Evolutionary conservation across 2,888 invertebrate species (phyloP).

Genomic region (Automeris io): DNA sequence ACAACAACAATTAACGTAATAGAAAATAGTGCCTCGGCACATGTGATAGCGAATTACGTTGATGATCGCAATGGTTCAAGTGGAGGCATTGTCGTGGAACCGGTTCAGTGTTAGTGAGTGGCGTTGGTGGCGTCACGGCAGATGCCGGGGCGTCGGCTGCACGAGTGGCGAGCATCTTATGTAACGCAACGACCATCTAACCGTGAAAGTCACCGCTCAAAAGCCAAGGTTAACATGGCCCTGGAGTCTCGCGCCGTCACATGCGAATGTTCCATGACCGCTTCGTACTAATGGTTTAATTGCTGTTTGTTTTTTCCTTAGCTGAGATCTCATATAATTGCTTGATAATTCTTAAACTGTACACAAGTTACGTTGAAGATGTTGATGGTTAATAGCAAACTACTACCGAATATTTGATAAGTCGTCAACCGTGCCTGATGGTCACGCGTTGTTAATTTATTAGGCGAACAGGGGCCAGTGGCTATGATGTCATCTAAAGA

Average conservation of each 20-base stretch:
- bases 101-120: constrained; percentile 53
- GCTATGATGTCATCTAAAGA: neutral
- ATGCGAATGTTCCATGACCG: constrained; percentile 63
- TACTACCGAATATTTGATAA: neutral
- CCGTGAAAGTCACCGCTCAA: constrained; percentile 76
- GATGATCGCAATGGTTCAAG: constrained; percentile 3
- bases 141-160: constrained; percentile 42
- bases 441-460: constrained; percentile 2
- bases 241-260: constrained; percentile 52
- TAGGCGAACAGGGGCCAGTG: neutral
- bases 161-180: constrained; percentile 55
- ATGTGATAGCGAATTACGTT: constrained; percentile 3
- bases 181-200: constrained; percentile 67
- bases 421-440: neutral
- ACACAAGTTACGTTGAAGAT: constrained; percentile 16
- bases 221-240: constrained; percentile 74
- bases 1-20: too few species aligned
- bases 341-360: constrained; percentile 35
- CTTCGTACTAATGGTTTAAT: constrained; percentile 43
- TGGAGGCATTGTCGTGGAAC: constrained; percentile 33
- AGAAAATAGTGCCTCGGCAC: neutral
- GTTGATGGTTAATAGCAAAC: constrained; percentile 9
- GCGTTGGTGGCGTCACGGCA: constrained; percentile 60
- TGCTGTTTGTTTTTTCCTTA: constrained; percentile 52
- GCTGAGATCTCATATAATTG: constrained; percentile 60